Evolutionary conservation across 92 coral and sea anemone species (phyloP), one percentile per base, ranked within the genome.

Genomic region (Zoanthus sansibaricus): DNA sequence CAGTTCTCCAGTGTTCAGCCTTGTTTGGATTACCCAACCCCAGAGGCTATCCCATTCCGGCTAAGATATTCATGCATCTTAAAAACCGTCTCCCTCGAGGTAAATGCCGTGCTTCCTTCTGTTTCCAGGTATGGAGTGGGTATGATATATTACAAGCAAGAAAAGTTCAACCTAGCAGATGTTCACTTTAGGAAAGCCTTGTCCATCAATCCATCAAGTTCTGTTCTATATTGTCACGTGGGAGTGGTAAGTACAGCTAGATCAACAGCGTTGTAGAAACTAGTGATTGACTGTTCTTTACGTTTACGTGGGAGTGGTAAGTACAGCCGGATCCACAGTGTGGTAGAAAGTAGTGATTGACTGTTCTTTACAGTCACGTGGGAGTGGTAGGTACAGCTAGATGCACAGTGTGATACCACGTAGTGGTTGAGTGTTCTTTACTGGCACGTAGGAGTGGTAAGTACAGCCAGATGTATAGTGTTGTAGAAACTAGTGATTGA

Each of bases 71-170:
- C 42, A 37, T 37, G 42, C 42, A 0, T 37, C 42, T 37, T 37
- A 37, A 37, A 1, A 37, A 37, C 42, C 42, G 42, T 37, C 42
- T 37, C 42, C 42, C 42, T 2, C 42, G 42, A 37, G 42, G 4
- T 37, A 37, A 21, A 16, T 9, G 20, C 25, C 30, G 69, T 44
- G 32, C 52, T 75, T 76, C 9, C n/a, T 21, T 48, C 48, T 49
- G 5, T 74, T 82, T 86, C 33, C 83, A 97, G 99, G 99, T 97
- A 97, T 78, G 99, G 99, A 55, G 91, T 97, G 7, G 99, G 99
- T 37, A 97, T 97, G 99, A 97, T 97, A 58, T 97, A 97, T 77
- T 97, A 97, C 90, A 97, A 97, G 75, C 99, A 97, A 72, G 99
- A 97, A 82, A 97, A 97, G 82, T 97, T 95, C 79, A 97, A 93